Evolutionary conservation across 2,113 vertebrate genomes (phyloP).

Genomic region (Halichoeres trimaculatus): DNA sequence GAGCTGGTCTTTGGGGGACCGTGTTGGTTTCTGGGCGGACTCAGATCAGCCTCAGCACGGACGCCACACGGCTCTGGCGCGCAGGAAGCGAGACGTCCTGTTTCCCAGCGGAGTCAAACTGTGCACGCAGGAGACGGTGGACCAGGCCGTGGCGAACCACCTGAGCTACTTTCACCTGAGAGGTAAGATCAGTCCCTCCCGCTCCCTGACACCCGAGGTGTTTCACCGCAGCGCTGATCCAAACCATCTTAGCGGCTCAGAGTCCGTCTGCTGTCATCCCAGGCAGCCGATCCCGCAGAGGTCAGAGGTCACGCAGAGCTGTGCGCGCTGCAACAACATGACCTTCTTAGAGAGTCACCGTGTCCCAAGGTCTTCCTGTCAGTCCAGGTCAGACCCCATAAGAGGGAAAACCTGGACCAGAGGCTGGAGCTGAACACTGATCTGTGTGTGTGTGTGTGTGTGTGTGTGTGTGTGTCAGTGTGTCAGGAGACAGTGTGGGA

Average conservation of each 20-base stretch:
- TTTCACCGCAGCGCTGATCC: conserved; percentile 17
- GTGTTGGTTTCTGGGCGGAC: not conserved
- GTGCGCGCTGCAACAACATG: not conserved
- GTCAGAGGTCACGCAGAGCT: too few species aligned
- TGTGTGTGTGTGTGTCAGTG: conserved; percentile 79
- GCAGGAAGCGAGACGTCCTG: conserved; percentile 85
- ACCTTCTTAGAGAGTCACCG: not conserved
- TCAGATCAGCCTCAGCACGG: conserved; percentile 29
- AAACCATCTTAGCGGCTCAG: conserved; percentile 21
- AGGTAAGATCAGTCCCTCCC: conserved; percentile 77
- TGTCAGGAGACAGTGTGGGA: conserved; percentile 99
- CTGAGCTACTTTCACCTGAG: conserved; percentile 91
- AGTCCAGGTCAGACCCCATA: too few species aligned
- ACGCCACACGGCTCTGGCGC: conserved; percentile 48
- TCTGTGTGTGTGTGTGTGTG: not conserved
- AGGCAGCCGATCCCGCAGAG: conserved; percentile 9
- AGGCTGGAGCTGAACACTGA: too few species aligned
- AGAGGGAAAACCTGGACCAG: too few species aligned
- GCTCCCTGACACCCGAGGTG: not conserved
- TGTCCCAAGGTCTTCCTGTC: too few species aligned
- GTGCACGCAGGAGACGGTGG: conserved; percentile 89
- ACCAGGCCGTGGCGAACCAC: conserved; percentile 88
- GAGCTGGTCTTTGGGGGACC: not conserved
- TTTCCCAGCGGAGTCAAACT: conserved; percentile 92
- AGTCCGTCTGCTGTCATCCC: not conserved